phyloP scores from a whole-genome alignment of 2,797 vertebrate species.

The Hephaestus fuliginosus region DNA sequence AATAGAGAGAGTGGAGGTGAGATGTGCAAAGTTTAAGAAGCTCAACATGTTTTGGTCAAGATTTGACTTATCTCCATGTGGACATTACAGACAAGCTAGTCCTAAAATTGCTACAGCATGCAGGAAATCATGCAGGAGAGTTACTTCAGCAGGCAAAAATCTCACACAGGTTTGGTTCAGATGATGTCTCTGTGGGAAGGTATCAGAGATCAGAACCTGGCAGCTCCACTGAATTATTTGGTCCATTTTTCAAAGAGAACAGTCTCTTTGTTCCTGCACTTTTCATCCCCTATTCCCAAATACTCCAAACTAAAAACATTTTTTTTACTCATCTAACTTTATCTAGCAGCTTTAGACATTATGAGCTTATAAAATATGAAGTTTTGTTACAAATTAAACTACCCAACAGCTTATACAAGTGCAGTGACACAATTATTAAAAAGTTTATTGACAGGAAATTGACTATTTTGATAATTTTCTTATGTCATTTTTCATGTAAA shows the following conservation, averaged over 20 bases:
- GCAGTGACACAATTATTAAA: background rate
- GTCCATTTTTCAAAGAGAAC: background rate
- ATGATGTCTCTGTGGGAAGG: conserved; percentile 31
- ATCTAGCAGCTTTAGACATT: background rate
- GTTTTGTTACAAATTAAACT: too few relatives aligned
- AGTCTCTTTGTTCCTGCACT: background rate
- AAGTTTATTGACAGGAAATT: too few relatives aligned
- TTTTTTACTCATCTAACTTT: background rate
- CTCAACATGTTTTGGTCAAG: conserved; percentile 21
- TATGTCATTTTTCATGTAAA: too few relatives aligned
- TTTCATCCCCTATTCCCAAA: background rate
- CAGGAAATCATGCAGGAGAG: conserved; percentile 35
- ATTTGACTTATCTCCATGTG: conserved; percentile 33
- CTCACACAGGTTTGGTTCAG: conserved; percentile 34
- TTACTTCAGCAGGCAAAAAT: conserved; percentile 50
- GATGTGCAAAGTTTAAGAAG: conserved; percentile 14
- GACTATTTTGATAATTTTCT: too few relatives aligned
- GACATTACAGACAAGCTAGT: conserved; percentile 34
- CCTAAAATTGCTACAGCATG: conserved; percentile 58
- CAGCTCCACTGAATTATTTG: conserved; percentile 11
- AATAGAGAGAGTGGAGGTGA: conserved; percentile 9
- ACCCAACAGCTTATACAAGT: too few relatives aligned
- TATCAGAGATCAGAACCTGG: conserved; percentile 41
- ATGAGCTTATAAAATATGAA: too few relatives aligned
- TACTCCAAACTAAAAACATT: too few relatives aligned